These are phyloP conservation scores for Bothrops jararaca DNA, from an alignment of 2,113 vertebrate genomes.

Conservation along the genomic window DNA sequence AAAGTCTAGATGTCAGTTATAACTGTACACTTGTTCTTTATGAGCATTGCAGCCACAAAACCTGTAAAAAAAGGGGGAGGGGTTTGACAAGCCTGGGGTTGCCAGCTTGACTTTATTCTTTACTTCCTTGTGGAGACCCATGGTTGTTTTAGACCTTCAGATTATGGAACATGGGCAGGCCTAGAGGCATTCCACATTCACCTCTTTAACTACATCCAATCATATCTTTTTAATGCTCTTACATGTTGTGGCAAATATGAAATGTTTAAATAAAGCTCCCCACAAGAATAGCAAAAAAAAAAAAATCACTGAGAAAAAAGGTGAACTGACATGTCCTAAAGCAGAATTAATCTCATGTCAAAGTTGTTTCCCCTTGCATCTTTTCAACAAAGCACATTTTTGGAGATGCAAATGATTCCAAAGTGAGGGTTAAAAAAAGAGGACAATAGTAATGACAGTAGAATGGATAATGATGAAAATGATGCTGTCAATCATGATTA, in stretches of 20 bases:
- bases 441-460: not conserved
- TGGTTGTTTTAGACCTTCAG: not conserved
- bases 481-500: not conserved
- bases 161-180: not conserved
- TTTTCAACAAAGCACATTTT: not conserved
- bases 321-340: not conserved
- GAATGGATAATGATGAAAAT: not conserved
- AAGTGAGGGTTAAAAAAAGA: not conserved
- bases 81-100: not conserved
- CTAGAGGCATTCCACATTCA: not conserved
- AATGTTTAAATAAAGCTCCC: not conserved
- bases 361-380: not conserved
- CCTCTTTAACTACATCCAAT: not conserved
- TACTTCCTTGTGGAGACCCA: not conserved
- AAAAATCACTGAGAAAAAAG: not conserved
- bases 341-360: not conserved
- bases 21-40: not conserved
- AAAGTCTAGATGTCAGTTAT: too few species aligned
- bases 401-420: not conserved
- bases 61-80: not conserved
- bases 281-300: not conserved
- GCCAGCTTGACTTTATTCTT: not conserved
- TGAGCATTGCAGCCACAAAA: not conserved
- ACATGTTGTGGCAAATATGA: not conserved
- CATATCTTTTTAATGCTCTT: not conserved